Base-by-base conservation (phyloP, 1,140 invertebrate genomes). In the Muscidifurax raptorellus region DNA sequence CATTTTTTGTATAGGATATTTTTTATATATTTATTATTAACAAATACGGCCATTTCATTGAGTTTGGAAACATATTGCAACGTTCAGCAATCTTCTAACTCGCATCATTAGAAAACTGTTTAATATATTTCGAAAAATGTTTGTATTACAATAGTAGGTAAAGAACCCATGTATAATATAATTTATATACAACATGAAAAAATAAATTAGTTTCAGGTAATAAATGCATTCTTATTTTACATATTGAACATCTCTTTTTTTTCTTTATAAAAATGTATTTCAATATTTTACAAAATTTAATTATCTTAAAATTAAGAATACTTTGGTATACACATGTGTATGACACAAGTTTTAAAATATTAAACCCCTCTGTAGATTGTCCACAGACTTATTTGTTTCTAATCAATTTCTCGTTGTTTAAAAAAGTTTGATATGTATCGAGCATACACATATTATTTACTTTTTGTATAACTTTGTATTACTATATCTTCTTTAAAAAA, bases 241-340 rank as follows among this genome's bases (percentile, higher is more conserved):
- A 3, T 27, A 36, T 74, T 36, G 22, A n/a, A 82, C 3, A 69
- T 1, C 28, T 36, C 32, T 64, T 64, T 9, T 40, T 74, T 82
- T 59, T 59, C 7, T 66, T 64, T 40, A 78, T 69, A 76, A 83
- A 82, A 83, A 82, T 40, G 74, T 78, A 83, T 83, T 76, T 83
- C 7, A 76, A 66, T 83, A 83, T 69, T 77, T 77, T 83, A 83
- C 81, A 83, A 83, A 77, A 69, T 83, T 77, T 28, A 66, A 40
- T 83, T 69, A 18, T 83, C 74, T 77, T 77, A 83, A 28, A 52
- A n/a, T n/a, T 64, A 82, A 64, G 28, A 83, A 77, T 77, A 77
- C 81, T 83, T 83, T 82, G 81, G 28, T 76, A 67, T 82, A 67
- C 59, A 76, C 25, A n/a, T 47, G 25, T 67, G 30, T 77, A 82